Base-by-base conservation (phyloP, 2,113 vertebrate species). In the Melierax canorus region DNA sequence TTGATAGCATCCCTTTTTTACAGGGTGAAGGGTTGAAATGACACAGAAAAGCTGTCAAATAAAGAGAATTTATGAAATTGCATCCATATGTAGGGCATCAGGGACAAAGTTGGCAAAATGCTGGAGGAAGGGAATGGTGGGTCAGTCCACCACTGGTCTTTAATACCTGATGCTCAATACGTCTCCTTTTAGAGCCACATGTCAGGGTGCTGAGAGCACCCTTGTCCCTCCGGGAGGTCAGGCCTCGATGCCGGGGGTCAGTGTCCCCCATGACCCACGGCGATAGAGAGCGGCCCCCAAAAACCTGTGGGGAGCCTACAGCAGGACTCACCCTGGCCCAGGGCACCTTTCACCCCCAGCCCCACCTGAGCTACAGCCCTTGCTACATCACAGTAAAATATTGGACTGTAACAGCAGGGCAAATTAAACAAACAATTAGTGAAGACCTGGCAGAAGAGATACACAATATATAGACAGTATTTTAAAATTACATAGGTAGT, bases 301-400 rank as follows among this genome's bases (percentile, higher is more conserved):
- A 8, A 75, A 12, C 20, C 27, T 60, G 32, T 55, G n/a, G 19
- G 19, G 29, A 82, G 7, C 7, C 39, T 23, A 16, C 10, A 41
- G 11, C 15, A 30, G 38, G 26, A 82, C 4, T 3, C 5, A 36
- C 3, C 4, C 7, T 0, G 0, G 11, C 26, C 27, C 26, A 56
- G 51, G 27, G 10, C 4, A 84, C 4, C 5, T 80, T 18, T 46
- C 15, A 23, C 20, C 4, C 26, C 36, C 24, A 74, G 19, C 7
- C 7, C 8, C 7, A 66, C 4, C 34, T 46, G 39, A 51, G 20
- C 17, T 59, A 46, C 30, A 81, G 45, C 12, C 17, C 9, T 22
- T 84, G 32, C 2, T 22, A 24, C 16, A 59, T 18, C 15, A 45
- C 55, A 39, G 34, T n/a, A 32, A 68, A 76, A 38, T 72, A 64